Base-by-base conservation (phyloP, 2,888 invertebrate genomes). In the Drymonia ruficornis region DNA sequence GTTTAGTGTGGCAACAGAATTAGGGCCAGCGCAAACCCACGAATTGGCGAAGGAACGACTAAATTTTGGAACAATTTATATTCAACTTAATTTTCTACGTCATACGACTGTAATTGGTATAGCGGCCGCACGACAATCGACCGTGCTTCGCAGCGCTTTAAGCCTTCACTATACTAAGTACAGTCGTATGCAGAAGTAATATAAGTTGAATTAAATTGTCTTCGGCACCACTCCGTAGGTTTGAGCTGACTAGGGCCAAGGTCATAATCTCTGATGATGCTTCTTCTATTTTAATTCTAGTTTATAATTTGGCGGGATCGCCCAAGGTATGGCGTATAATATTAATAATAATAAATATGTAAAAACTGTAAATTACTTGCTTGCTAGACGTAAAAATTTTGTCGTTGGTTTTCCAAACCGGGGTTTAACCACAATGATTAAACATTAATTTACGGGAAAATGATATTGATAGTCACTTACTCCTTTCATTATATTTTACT, bases 241-340 rank as follows among this genome's bases (percentile, higher is more conserved):
- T n/a, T n/a, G n/a, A n/a, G n/a, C n/a, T n/a, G n/a, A n/a, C n/a
- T n/a, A n/a, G n/a, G n/a, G 59, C 15, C 15, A 11, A 18, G 70
- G 76, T 76, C 48, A 70, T 67, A 68, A 66, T 70, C 68, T 67
- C 66, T 65, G 61, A 58, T 59, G 51, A 70, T 64, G 70, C 61
- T 71, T 72, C 60, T 67, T 69, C 61, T 72, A 71, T 66, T 62
- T 59, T 70, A 70, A 70, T 67, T 61, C 59, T 70, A 68, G 66
- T 65, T 59, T 55, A 59, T 60, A 57, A 55, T 62, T 54, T 53
- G 52, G 49, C 52, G 29, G 57, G 57, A 56, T 47, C 50, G 56
- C 50, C 50, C 44, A 15, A 50, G 36, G 19, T 44, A 34, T 36
- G 56, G 58, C 53, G 49, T 58, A 55, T 52, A 49, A 57, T 19